Evolutionary conservation across 2,113 vertebrate genomes (phyloP).

Genomic region (Syrmaticus mikado): DNA sequence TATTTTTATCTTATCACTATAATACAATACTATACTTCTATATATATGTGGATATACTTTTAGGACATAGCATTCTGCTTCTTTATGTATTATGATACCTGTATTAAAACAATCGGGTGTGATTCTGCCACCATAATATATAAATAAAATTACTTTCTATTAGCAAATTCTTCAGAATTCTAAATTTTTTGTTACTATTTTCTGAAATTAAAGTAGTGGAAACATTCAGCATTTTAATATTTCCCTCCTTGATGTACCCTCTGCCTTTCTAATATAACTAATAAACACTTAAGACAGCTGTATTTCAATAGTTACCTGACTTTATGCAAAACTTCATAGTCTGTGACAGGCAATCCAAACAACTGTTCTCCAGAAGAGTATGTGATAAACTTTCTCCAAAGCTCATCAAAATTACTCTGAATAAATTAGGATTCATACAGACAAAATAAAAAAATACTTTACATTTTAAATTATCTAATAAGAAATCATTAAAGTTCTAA

Average conservation of each 20-base stretch:
- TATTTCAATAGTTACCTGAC: slow-evolving; percentile 71
- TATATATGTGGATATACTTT: background rate
- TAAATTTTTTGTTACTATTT: no score
- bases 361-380: slow-evolving; percentile 81
- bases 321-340: slow-evolving; percentile 79
- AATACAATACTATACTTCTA: background rate
- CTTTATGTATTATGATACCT: background rate
- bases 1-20: background rate
- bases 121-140: background rate
- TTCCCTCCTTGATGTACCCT: background rate
- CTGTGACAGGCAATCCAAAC: slow-evolving; percentile 83
- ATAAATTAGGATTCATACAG: slow-evolving; percentile 1
- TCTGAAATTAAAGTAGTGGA: background rate
- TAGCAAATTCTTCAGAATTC: background rate
- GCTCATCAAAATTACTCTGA: slow-evolving; percentile 80
- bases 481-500: background rate
- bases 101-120: background rate
- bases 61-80: background rate
- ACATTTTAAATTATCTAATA: background rate
- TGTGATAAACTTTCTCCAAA: slow-evolving; percentile 81
- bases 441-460: background rate
- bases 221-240: background rate
- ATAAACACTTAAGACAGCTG: background rate
- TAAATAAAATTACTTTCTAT: background rate
- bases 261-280: background rate